Percentiles rank a stretch among this genome's conserved stretches.
Conservation (phyloP, 2,113 vertebrate species). For the Notechis scutatus region DNA sequence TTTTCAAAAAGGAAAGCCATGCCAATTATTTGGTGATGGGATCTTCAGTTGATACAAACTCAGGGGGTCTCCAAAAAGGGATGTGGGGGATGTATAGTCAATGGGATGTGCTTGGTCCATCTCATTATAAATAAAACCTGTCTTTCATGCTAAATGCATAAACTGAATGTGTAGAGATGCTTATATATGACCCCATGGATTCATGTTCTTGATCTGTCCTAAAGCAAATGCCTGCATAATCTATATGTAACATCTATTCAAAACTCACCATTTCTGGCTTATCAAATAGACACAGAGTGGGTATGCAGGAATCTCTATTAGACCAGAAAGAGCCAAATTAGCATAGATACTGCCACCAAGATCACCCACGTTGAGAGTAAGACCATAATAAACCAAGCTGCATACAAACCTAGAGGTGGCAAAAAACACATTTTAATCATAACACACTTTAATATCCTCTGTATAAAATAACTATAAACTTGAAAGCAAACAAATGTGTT, state of each 20-base stretch:
- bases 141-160: background rate
- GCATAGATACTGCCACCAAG: conserved; percentile 75
- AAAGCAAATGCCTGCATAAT: background rate
- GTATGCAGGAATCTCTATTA: conserved; percentile 78
- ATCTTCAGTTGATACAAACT: background rate
- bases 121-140: background rate
- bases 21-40: background rate
- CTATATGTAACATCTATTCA: background rate
- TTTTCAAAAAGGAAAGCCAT: background rate
- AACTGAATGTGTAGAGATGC: background rate
- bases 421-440: background rate
- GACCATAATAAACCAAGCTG: conserved; percentile 81
- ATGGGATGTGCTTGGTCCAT: background rate
- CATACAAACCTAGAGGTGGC: conserved; percentile 74
- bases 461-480: background rate
- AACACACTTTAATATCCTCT: background rate
- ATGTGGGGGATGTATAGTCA: background rate
- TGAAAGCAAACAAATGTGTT: background rate
- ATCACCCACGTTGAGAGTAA: conserved; percentile 76
- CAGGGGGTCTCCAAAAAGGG: background rate
- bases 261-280: conserved; percentile 74
- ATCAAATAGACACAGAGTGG: conserved; percentile 79
- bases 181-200: background rate
- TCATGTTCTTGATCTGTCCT: background rate
- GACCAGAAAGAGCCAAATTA: conserved; percentile 77